Conservation (phyloP, 2,888 invertebrate species). For the Phania funesta region DNA sequence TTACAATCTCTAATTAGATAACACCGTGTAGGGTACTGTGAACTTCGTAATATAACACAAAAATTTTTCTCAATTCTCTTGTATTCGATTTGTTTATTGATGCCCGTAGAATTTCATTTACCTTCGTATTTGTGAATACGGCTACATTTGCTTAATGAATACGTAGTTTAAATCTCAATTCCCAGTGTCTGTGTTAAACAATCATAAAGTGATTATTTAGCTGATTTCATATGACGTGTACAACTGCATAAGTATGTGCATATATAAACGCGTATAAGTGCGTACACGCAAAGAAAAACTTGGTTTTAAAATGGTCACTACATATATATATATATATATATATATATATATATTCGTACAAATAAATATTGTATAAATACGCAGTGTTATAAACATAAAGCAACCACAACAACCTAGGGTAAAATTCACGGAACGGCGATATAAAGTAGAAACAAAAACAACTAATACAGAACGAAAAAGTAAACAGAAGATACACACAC, state of each 20-base stretch:
- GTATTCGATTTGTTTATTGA: neutral
- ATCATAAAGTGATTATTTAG: conserved; percentile 45
- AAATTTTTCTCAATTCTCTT: neutral
- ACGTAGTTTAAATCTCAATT: conserved; percentile 17
- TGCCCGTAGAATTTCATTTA: neutral
- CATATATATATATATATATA: too few relatives aligned
- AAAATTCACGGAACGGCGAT: too few relatives aligned
- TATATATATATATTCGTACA: too few relatives aligned
- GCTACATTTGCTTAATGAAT: neutral
- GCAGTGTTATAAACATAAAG: too few relatives aligned
- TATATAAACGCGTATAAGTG: neutral
- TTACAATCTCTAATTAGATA: too few relatives aligned
- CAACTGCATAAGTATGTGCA: neutral
- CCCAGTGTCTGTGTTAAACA: conserved; percentile 27
- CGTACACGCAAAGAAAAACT: neutral
- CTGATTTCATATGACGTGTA: conserved; percentile 19
- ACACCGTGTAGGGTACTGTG: neutral
- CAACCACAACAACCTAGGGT: too few relatives aligned
- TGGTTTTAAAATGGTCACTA: neutral
- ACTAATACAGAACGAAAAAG: too few relatives aligned
- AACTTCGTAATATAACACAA: neutral
- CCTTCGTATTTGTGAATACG: neutral
- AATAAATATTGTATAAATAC: too few relatives aligned
- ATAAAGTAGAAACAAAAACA: too few relatives aligned
- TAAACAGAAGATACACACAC: too few relatives aligned